Evolutionary conservation across 2,113 vertebrate species (phyloP), one percentile per base, ranked within the genome.

Genomic region (Procapra przewalskii): DNA sequence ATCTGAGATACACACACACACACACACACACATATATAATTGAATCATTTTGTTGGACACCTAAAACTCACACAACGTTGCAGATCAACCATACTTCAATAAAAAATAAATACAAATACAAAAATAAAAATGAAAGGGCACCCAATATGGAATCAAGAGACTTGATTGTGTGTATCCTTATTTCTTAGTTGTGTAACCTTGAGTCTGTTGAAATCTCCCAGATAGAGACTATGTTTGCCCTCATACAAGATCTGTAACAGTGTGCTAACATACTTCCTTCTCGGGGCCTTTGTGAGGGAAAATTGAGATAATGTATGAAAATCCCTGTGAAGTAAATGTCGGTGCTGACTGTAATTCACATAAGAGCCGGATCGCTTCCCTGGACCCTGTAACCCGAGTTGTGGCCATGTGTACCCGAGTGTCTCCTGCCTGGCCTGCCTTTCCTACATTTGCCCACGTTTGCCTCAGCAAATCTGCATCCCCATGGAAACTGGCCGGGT

Each of bases 251-350:
- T 75, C 17, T 62, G 31, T 31, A 81, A 75, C 12, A 5, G 8
- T 23, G 6, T 84, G 54, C 62, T 71, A 81, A 95, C 77, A 59
- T 64, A 23, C 13, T 33, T 97, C 33, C 57, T 91, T 82, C n/a
- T 75, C 6, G 36, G 45, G 43, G 4, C 5, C 55, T 94, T 83
- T 25, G 33, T 64, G 86, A 96, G 88, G 89, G 54, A 95, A 94
- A 80, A 31, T 3, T 50, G 31, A 71, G 60, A n/a, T 6, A 67
- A 50, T 36, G 25, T n/a, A n/a, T 19, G 36, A 50, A 93, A 96
- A 96, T 45, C 13, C 45, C 54, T 87, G 67, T 52, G 62, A 84
- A 62, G 33, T 36, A 50, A 97, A 75, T 64, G 45, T 55, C 93
- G 45, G 62, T 33, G 55, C 36, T 43, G 77, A 27, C 62, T 54